phyloP scores from a whole-genome alignment of 1,140 invertebrate species.

The Chymomyza costata region DNA sequence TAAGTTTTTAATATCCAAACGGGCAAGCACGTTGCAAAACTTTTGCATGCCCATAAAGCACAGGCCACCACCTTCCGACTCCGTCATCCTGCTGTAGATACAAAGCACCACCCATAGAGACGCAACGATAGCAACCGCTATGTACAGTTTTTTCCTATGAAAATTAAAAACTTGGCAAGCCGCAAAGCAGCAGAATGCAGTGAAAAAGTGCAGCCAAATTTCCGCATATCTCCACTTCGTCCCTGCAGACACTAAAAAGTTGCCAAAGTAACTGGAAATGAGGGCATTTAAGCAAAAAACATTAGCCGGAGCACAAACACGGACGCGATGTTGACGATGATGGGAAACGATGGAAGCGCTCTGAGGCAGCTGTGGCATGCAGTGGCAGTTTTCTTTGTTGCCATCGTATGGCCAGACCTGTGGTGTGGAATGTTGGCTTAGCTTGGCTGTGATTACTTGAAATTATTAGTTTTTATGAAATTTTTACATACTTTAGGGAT shows the following conservation, averaged over 20 bases:
- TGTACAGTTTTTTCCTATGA: neutral
- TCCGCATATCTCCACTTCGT: neutral
- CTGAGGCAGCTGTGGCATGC: constrained; percentile 19
- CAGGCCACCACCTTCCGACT: too few relatives aligned
- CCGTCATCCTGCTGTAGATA: too few relatives aligned
- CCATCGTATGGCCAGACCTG: constrained; percentile 28
- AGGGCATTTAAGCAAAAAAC: constrained; percentile 22
- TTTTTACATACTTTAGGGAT: constrained; percentile 31
- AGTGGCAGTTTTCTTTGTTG: constrained; percentile 21
- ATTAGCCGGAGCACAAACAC: constrained; percentile 24
- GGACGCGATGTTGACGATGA: constrained; percentile 6
- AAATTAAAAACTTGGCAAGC: constrained; percentile 33
- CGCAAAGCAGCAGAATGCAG: constrained; percentile 12
- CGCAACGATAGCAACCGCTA: too few relatives aligned
- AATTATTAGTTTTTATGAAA: constrained; percentile 50
- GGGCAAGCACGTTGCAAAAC: too few relatives aligned
- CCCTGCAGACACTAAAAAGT: constrained; percentile 9
- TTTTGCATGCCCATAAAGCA: too few relatives aligned
- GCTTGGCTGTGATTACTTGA: constrained; percentile 28
- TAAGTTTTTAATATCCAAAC: too few relatives aligned
- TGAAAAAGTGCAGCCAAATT: constrained; percentile 20
- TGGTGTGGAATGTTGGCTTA: constrained; percentile 27
- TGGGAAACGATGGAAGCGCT: neutral
- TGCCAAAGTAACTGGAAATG: constrained; percentile 31
- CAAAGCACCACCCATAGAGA: too few relatives aligned